Percentiles rank a stretch among this genome's conserved stretches.
Evolutionary conservation across 1,140 invertebrate genomes (phyloP).

Genomic region (Amphibalanus amphitrite): DNA sequence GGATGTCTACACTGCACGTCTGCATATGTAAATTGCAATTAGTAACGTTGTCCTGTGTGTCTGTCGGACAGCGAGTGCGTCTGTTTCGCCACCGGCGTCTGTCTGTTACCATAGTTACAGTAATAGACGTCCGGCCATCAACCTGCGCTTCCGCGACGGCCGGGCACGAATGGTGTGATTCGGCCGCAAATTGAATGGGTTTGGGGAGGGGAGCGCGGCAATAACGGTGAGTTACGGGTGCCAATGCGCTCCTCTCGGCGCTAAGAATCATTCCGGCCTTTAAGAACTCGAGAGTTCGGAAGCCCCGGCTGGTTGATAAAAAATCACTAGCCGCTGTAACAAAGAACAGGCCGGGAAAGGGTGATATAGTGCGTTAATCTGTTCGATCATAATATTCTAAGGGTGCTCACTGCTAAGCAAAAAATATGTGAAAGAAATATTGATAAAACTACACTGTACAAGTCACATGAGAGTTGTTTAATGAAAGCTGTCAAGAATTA

Average conservation of each 20-base stretch:
- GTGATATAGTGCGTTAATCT: too few relatives aligned
- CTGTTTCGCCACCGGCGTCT: not conserved
- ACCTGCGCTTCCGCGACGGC: not conserved
- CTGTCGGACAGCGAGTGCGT: too few relatives aligned
- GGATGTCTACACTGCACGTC: not conserved
- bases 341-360: too few relatives aligned
- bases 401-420: too few relatives aligned
- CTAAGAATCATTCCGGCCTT: not conserved
- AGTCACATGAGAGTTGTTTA: too few relatives aligned
- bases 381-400: too few relatives aligned
- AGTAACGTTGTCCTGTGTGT: too few relatives aligned
- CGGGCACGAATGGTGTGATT: not conserved
- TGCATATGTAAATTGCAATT: not conserved
- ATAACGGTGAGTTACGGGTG: not conserved
- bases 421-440: too few relatives aligned
- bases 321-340: too few relatives aligned
- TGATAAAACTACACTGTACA: too few relatives aligned
- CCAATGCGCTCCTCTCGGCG: not conserved
- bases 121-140: not conserved
- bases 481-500: too few relatives aligned
- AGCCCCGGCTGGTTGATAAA: too few relatives aligned
- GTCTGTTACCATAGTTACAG: not conserved
- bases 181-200: not conserved
- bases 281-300: not conserved
- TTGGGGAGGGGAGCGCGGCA: not conserved